Conservation (phyloP, 2,888 invertebrate genomes). For the Synanthedon formicaeformis region DNA sequence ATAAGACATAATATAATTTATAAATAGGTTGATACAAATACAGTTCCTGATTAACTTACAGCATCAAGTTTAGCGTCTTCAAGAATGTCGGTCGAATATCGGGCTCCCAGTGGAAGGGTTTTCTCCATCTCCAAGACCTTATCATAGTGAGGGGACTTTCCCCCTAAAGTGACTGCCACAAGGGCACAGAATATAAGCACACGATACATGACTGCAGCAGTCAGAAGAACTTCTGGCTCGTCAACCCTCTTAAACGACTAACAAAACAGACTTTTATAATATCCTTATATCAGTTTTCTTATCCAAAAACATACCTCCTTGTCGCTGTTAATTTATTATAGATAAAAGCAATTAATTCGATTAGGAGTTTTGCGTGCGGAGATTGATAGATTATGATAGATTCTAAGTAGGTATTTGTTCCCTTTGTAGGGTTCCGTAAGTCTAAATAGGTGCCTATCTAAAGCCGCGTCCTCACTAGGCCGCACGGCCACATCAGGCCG, state of each 20-base stretch:
- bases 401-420: too few species aligned
- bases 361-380: too few species aligned
- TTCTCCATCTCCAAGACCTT: constrained; percentile 18
- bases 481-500: too few species aligned
- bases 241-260: background rate
- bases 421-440: too few species aligned
- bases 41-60: constrained; percentile 19
- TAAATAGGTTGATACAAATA: too few species aligned
- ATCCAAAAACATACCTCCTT: background rate
- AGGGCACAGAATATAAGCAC: constrained; percentile 6
- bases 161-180: constrained; percentile 16
- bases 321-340: background rate
- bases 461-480: too few species aligned
- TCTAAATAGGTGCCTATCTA: too few species aligned
- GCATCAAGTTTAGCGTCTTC: constrained; percentile 37
- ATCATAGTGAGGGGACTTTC: constrained; percentile 31
- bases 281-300: background rate
- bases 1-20: too few species aligned
- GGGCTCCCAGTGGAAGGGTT: constrained; percentile 7
- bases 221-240: background rate
- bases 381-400: too few species aligned
- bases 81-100: constrained; percentile 21
- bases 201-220: background rate
- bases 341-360: too few species aligned
- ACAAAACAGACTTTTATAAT: background rate